A percentile compares a stretch with the other conserved stretches of the same genome.
Evolutionary conservation across 2,888 invertebrate species (phyloP).

Genomic region (Volucella inflata): DNA sequence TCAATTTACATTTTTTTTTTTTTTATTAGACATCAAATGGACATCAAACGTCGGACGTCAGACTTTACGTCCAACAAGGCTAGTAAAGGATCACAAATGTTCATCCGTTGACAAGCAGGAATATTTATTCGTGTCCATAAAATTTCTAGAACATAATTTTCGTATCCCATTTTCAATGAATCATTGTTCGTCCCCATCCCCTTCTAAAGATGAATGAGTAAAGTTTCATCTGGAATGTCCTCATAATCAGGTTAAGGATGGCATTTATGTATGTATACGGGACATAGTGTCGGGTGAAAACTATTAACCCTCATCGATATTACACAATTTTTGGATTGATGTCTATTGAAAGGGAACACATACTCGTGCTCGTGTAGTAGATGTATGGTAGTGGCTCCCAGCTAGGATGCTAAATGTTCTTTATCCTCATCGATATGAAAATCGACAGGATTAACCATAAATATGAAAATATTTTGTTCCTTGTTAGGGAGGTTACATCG

Average conservation of each 20-base stretch:
- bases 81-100: neutral
- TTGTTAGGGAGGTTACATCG: slow-evolving; percentile 3
- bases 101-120: neutral
- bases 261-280: neutral
- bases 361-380: too few species aligned
- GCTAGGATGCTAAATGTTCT: slow-evolving; percentile 55
- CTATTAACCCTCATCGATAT: slow-evolving; percentile 51
- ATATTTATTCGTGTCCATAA: slow-evolving; percentile 37
- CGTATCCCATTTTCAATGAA: slow-evolving; percentile 25
- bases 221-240: slow-evolving; percentile 41
- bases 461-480: slow-evolving; percentile 63
- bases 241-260: slow-evolving; percentile 45
- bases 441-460: slow-evolving; percentile 67
- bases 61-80: too few species aligned
- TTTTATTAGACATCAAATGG: too few species aligned
- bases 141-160: slow-evolving; percentile 36
- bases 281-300: slow-evolving; percentile 15
- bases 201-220: slow-evolving; percentile 23
- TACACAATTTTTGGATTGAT: slow-evolving; percentile 41
- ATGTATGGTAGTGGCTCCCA: neutral
- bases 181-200: slow-evolving; percentile 21
- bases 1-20: neutral
- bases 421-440: slow-evolving; percentile 67
- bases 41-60: too few species aligned
- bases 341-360: neutral